Conservation (phyloP, 2,888 invertebrate genomes). For the Ophonus ardosiacus region DNA sequence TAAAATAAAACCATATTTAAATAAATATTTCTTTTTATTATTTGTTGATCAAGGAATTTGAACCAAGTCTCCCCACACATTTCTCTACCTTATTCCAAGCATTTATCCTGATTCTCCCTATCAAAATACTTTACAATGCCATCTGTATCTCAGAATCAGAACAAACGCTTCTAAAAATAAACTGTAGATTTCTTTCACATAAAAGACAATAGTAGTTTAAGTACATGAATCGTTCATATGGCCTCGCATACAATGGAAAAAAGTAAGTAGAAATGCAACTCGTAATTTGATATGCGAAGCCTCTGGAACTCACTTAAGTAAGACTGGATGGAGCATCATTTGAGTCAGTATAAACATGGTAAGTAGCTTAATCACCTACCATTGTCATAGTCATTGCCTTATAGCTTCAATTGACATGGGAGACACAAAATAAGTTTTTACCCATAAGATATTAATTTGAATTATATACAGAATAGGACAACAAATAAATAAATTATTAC, state of each 20-base stretch:
- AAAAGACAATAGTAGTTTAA: conserved; percentile 59
- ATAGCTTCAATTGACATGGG: conserved; percentile 9
- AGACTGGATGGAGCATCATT: conserved; percentile 59
- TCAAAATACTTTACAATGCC: too few species aligned
- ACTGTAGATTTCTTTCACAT: conserved; percentile 58
- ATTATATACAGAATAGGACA: not conserved
- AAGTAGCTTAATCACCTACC: conserved; percentile 42
- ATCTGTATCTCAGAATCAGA: conserved; percentile 5
- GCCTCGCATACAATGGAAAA: conserved; percentile 50
- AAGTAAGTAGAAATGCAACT: conserved; percentile 53
- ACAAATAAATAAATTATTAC: too few species aligned
- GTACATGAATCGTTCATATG: conserved; percentile 53
- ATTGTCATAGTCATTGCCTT: conserved; percentile 12
- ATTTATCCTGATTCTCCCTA: not conserved
- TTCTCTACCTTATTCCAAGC: not conserved
- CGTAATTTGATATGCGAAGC: conserved; percentile 54
- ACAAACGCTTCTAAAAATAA: conserved; percentile 6
- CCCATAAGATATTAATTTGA: too few species aligned
- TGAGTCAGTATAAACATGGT: conserved; percentile 54
- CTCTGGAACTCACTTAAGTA: conserved; percentile 57
- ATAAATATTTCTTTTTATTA: not conserved
- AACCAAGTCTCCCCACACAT: not conserved
- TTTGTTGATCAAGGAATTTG: not conserved
- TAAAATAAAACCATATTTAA: too few species aligned
- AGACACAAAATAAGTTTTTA: conserved; percentile 11